Conservation (phyloP, 2,113 vertebrate species). For the Morone saxatilis region DNA sequence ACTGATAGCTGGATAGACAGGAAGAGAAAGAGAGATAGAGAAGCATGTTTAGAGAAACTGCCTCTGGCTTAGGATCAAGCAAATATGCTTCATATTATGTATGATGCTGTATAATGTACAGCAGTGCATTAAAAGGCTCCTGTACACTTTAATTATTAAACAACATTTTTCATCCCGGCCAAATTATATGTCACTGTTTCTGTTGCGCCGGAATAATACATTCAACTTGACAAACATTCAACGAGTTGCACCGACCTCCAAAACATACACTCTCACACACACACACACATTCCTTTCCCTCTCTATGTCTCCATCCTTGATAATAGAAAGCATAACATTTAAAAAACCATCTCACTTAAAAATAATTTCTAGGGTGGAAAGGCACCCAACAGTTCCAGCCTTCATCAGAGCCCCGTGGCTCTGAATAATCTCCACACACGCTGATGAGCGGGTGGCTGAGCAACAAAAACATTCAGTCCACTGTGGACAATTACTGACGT, state of each 20-base stretch:
- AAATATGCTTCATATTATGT: slow-evolving; percentile 33
- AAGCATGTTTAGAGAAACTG: slow-evolving; percentile 46
- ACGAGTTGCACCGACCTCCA: not conserved
- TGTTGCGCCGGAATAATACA: slow-evolving; percentile 17
- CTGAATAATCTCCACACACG: slow-evolving; percentile 16
- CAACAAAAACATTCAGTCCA: slow-evolving; percentile 36
- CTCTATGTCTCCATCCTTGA: not conserved
- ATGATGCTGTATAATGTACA: slow-evolving; percentile 31
- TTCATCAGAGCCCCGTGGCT: not conserved
- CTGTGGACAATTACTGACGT: slow-evolving; percentile 24
- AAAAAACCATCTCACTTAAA: slow-evolving; percentile 16
- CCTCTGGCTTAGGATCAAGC: slow-evolving; percentile 44
- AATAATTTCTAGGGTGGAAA: not conserved
- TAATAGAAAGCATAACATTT: slow-evolving; percentile 9
- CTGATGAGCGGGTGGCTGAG: slow-evolving; percentile 28
- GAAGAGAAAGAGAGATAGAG: not conserved
- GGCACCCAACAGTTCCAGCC: not conserved
- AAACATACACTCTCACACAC: not conserved
- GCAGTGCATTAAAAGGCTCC: slow-evolving; percentile 20
- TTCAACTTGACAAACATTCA: slow-evolving; percentile 22
- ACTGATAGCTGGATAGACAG: slow-evolving; percentile 22
- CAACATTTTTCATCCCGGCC: slow-evolving; percentile 49
- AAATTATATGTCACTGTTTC: slow-evolving; percentile 49
- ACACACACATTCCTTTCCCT: not conserved
- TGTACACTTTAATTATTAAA: slow-evolving; percentile 56